Conservation (phyloP, 2,888 invertebrate species). For the Xylota sylvarum region DNA sequence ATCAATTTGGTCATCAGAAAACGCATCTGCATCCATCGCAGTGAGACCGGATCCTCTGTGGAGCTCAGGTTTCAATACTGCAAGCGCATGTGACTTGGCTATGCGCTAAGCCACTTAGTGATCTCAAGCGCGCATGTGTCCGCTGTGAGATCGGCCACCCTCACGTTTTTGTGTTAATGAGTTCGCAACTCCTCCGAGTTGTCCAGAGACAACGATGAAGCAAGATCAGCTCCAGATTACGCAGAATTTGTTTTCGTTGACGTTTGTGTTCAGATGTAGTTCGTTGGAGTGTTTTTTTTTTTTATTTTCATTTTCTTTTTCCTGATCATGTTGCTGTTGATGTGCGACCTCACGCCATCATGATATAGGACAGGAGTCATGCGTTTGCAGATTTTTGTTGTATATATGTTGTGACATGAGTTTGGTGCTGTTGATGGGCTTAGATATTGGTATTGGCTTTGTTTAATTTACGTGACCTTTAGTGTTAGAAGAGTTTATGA, state of each 20-base stretch:
- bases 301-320: conserved; percentile 8
- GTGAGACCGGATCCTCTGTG: conserved; percentile 40
- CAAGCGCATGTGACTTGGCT: conserved; percentile 3
- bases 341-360: conserved; percentile 76
- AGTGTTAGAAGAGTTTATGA: too few species aligned
- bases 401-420: conserved; percentile 54
- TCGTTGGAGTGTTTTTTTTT: conserved; percentile 20
- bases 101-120: conserved; percentile 51
- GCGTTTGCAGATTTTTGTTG: conserved; percentile 65
- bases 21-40: conserved; percentile 66
- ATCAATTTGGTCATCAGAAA: conserved; percentile 74
- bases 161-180: conserved; percentile 77
- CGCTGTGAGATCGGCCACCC: conserved; percentile 72
- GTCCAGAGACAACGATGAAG: conserved; percentile 51
- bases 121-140: conserved; percentile 33
- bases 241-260: conserved; percentile 76
- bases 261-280: conserved; percentile 62
- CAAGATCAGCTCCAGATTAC: conserved; percentile 76
- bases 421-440: conserved; percentile 19
- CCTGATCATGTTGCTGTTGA: conserved; percentile 54
- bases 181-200: conserved; percentile 70
- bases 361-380: conserved; percentile 61
- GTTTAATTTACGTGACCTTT: conserved; percentile 45
- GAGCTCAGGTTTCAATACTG: conserved; percentile 62
- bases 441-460: conserved; percentile 38